phyloP scores from a whole-genome alignment of 2,113 vertebrate species.

The Panthera leo region DNA sequence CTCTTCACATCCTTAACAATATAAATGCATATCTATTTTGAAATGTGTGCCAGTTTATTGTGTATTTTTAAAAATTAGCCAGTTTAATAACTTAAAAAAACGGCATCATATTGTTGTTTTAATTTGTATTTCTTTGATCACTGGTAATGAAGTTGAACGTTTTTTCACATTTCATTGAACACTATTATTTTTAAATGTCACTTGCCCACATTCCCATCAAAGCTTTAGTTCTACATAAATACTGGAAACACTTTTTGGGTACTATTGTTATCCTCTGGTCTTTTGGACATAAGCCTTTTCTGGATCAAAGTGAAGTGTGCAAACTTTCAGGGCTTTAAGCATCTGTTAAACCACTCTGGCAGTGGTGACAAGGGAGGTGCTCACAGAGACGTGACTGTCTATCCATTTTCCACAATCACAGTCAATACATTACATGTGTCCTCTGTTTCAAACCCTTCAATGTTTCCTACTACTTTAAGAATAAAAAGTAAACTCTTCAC shows the following conservation, averaged over 20 bases:
- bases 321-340: not conserved
- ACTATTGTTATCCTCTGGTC: not conserved
- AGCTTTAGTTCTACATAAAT: not conserved
- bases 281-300: not conserved
- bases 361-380: not conserved
- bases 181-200: not conserved
- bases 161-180: constrained; percentile 7
- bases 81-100: not conserved
- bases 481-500: not conserved
- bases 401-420: not conserved
- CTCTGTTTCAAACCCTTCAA: not conserved
- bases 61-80: not conserved
- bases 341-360: not conserved
- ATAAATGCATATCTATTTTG: not conserved
- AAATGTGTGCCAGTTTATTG: not conserved
- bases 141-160: not conserved
- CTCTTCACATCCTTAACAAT: not conserved
- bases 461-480: not conserved
- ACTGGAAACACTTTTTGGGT: not conserved
- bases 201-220: not conserved
- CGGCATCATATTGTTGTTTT: not conserved
- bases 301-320: not conserved
- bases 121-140: constrained; percentile 7
- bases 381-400: not conserved
- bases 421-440: not conserved